Conservation (phyloP, 2,797 vertebrate species). For the Peromyscus nudipes region DNA sequence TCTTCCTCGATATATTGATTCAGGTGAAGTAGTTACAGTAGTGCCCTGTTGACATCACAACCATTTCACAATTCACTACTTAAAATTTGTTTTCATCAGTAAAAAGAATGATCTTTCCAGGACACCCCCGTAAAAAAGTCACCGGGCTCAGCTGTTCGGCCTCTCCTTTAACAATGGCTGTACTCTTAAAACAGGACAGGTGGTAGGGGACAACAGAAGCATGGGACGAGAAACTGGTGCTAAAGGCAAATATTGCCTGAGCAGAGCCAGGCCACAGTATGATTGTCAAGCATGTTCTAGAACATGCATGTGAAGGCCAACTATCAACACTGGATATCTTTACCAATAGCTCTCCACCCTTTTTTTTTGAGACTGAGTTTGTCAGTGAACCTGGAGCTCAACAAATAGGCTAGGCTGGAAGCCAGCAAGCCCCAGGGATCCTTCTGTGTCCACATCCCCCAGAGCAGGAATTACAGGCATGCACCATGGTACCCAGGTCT, state of each 20-base stretch:
- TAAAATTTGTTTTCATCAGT: background rate
- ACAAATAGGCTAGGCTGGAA: background rate
- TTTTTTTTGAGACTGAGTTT: background rate
- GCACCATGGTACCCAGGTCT: background rate
- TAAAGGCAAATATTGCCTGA: constrained; percentile 73
- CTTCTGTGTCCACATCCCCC: background rate
- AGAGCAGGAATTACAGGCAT: background rate
- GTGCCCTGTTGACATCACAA: background rate
- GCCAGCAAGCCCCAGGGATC: background rate
- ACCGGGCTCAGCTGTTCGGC: background rate
- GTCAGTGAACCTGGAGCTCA: background rate
- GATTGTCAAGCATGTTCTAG: background rate
- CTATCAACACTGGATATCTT: background rate
- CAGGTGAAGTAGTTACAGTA: background rate
- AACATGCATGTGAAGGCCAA: background rate
- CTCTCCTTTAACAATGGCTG: background rate
- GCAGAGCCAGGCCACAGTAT: background rate
- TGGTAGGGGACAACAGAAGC: background rate
- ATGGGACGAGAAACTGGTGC: constrained; percentile 74
- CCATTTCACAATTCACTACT: background rate
- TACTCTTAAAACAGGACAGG: too few species aligned
- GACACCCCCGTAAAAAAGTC: background rate
- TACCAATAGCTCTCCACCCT: background rate
- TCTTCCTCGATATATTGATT: background rate
- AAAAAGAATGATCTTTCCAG: background rate